phyloP scores from a whole-genome alignment of 2,888 invertebrate species.

The Drosophila falleni region DNA sequence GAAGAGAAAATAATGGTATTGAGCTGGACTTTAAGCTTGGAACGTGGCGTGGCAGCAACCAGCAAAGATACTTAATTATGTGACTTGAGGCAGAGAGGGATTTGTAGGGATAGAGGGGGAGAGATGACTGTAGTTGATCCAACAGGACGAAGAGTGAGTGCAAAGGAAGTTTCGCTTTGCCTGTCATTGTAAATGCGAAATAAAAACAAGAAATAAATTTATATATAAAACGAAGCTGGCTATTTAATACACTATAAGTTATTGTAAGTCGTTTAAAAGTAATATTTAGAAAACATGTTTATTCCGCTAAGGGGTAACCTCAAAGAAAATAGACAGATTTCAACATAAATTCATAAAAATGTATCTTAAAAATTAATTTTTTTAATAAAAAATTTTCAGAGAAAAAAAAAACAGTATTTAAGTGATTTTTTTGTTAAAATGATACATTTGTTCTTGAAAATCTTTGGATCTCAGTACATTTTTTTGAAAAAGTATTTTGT shows the following conservation, averaged over 20 bases:
- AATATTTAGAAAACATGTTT: too few species aligned
- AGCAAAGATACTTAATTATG: slow-evolving; percentile 55
- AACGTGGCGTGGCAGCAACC: slow-evolving; percentile 3
- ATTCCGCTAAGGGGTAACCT: too few species aligned
- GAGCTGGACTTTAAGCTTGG: slow-evolving; percentile 19
- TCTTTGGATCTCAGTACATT: too few species aligned
- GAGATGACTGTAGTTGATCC: slow-evolving; percentile 9
- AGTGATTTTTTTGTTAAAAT: background rate
- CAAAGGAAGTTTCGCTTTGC: slow-evolving; percentile 19
- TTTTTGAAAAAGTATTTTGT: too few species aligned
- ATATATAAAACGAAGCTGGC: background rate
- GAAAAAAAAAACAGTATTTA: too few species aligned
- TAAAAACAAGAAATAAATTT: slow-evolving; percentile 18
- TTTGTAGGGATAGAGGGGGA: background rate
- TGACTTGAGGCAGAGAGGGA: slow-evolving; percentile 10
- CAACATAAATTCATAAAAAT: too few species aligned
- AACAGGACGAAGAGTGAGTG: slow-evolving; percentile 8
- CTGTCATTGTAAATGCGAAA: slow-evolving; percentile 50
- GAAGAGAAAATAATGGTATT: slow-evolving; percentile 7
- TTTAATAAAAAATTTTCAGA: too few species aligned
- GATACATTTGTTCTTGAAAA: too few species aligned
- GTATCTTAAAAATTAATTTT: too few species aligned
- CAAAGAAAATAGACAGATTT: too few species aligned
- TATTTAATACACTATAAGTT: background rate
- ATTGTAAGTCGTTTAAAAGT: too few species aligned